These are phyloP conservation scores for Aurelia sp. DNA, from an alignment of 30 jellyfish, hydroid and myxozoan species.

Conservation along the genomic window DNA sequence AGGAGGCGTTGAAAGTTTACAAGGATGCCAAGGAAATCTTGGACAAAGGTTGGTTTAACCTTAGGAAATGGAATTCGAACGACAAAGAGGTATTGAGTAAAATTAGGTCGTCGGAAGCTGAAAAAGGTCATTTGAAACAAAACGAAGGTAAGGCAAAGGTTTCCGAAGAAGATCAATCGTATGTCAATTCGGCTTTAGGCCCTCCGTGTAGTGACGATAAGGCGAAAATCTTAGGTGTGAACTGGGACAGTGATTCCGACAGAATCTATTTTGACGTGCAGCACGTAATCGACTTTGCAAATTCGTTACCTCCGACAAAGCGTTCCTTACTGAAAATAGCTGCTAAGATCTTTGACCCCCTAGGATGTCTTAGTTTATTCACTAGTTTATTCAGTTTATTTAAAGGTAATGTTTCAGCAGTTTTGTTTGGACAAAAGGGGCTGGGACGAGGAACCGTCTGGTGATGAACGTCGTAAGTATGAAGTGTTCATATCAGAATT, in stretches of 20 bases:
- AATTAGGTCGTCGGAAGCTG: not conserved
- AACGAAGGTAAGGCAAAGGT: not conserved
- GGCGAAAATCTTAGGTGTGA: constrained; percentile 20
- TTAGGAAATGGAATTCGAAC: constrained; percentile 28
- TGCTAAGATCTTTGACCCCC: constrained; percentile 32
- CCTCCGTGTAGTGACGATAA: not conserved
- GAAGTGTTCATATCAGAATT: constrained; percentile 22
- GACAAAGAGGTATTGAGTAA: constrained; percentile 1
- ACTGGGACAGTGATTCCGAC: constrained; percentile 33
- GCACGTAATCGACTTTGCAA: not conserved
- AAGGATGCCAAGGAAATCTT: not conserved
- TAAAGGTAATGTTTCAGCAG: constrained; percentile 59
- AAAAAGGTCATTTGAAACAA: not conserved
- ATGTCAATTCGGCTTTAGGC: constrained; percentile 5
- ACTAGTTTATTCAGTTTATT: constrained; percentile 37
- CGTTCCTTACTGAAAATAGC: constrained; percentile 30
- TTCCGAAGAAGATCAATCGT: constrained; percentile 19
- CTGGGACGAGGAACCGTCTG: constrained; percentile 71
- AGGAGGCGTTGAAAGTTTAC: too few species aligned
- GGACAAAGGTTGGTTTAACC: constrained; percentile 11
- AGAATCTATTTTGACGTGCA: not conserved
- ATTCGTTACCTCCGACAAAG: constrained; percentile 27
- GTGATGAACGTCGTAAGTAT: constrained; percentile 12
- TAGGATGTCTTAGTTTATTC: constrained; percentile 26
- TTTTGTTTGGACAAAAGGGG: constrained; percentile 65